Evolutionary conservation across 1,140 invertebrate genomes (phyloP).

Genomic region (Drosophila tropicalis): DNA sequence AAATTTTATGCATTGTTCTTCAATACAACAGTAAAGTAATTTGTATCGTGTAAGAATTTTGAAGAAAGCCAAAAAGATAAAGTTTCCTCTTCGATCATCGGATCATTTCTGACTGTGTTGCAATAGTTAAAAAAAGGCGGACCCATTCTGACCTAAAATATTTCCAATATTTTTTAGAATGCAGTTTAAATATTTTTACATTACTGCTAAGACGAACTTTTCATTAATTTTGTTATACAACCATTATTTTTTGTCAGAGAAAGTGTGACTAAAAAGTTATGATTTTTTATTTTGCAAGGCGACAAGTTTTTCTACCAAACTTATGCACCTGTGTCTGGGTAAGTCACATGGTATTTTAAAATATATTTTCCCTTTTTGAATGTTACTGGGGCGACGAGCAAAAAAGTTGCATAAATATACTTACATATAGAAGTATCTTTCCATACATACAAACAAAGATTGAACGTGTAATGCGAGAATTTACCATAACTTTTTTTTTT

Average conservation of each 20-base stretch:
- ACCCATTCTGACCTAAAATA: too few species aligned
- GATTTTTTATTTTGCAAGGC: conserved; percentile 12
- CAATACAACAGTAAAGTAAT: too few species aligned
- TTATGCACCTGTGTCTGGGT: conserved; percentile 32
- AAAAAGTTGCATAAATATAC: conserved; percentile 52
- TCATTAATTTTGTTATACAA: conserved; percentile 45
- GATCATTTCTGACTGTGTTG: too few species aligned
- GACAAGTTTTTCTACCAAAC: neutral
- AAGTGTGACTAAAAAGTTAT: conserved; percentile 30
- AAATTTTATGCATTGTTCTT: too few species aligned
- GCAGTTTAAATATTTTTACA: neutral
- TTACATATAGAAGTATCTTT: conserved; percentile 29
- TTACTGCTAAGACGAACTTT: conserved; percentile 17
- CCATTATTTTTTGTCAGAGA: conserved; percentile 13
- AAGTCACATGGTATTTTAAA: conserved; percentile 33
- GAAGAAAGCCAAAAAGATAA: too few species aligned
- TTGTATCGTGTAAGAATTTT: too few species aligned
- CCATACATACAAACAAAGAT: neutral
- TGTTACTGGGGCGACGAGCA: conserved; percentile 40
- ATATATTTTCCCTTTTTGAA: neutral
- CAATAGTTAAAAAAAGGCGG: too few species aligned
- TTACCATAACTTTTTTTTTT: conserved; percentile 53
- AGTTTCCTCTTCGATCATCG: too few species aligned
- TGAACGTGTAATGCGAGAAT: conserved; percentile 48
- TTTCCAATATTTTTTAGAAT: too few species aligned